Base-by-base conservation (phyloP, 1,140 invertebrate genomes). In the Drosophila watanabei region DNA sequence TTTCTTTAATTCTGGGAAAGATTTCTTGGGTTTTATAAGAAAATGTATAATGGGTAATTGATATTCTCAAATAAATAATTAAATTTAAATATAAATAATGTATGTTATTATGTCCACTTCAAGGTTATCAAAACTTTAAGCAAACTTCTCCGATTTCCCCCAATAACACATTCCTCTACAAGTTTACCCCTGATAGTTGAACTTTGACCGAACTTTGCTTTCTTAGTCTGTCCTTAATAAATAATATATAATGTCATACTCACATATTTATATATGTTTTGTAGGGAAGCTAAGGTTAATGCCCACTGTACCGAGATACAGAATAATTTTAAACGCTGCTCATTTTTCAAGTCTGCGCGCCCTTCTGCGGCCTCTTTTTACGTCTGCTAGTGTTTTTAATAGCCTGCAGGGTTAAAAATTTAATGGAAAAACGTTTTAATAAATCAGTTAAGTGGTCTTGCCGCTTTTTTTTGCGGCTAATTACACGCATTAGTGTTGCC, bases 381-480 rank as follows among this genome's bases (percentile, higher is more conserved):
- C 43, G 60, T 69, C 51, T 66, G 51, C 43, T 77, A 71, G 85
- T 85, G 78, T 72, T 85, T 90, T 90, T 90, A 90, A 90, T 90
- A 90, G 86, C 86, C 82, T 71, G 82, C 82, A 90, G 86, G 86
- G 86, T 90, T 90, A 90, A 90, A 90, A 90, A 90, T 90, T 90
- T 90, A 90, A 90, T 90, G 86, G 86, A 90, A 90, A 90, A 90
- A 90, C 86, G 86, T 90, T 90, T 90, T 90, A 90, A 90, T 90
- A 90, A 90, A 90, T 90, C 86, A 90, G 86, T 90, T 90, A 90
- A 90, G 87, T 90, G 86, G 86, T 90, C 86, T 90, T 90, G 86
- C 86, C 82, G 86, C 86, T 90, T 90, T 79, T 79, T 90, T 90
- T 90, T 90, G 86, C 82, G 86, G 86, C 86, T 90, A 90, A 90